Evolutionary conservation across 2,113 vertebrate species (phyloP).

Genomic region (Corapipo altera): DNA sequence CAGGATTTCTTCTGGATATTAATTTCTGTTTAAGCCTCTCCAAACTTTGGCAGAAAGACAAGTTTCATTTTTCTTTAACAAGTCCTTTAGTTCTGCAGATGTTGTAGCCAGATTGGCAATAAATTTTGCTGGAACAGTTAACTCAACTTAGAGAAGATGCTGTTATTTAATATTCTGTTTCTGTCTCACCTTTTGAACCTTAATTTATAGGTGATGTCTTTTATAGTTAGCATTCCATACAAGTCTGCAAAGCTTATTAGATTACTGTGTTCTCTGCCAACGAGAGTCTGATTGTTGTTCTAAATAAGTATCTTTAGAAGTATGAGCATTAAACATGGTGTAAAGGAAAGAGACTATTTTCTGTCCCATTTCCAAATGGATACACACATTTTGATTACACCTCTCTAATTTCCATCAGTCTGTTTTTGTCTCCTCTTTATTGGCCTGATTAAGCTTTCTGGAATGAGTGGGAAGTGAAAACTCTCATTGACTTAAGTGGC

Average conservation of each 20-base stretch:
- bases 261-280: background rate
- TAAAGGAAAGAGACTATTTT: background rate
- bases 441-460: background rate
- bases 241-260: background rate
- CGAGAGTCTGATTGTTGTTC: background rate
- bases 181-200: conserved; percentile 40
- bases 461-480: conserved; percentile 11
- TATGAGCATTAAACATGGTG: background rate
- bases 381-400: background rate
- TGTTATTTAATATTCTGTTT: conserved; percentile 46
- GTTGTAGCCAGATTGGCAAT: conserved; percentile 65
- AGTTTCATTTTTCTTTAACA: conserved; percentile 66
- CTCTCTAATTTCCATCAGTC: background rate
- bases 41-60: conserved; percentile 62
- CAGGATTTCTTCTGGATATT: conserved; percentile 42
- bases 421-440: background rate
- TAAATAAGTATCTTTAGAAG: background rate
- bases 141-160: conserved; percentile 11
- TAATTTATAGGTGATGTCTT: conserved; percentile 23
- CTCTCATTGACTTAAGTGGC: background rate
- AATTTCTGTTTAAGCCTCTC: conserved; percentile 57
- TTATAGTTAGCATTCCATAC: background rate
- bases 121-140: conserved; percentile 52
- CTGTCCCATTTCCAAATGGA: background rate
- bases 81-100: conserved; percentile 64